Percentiles rank a stretch among this genome's conserved stretches.
Evolutionary conservation across 92 coral and sea anemone genomes (phyloP).

Genomic region (Virgularia gustaviana): DNA sequence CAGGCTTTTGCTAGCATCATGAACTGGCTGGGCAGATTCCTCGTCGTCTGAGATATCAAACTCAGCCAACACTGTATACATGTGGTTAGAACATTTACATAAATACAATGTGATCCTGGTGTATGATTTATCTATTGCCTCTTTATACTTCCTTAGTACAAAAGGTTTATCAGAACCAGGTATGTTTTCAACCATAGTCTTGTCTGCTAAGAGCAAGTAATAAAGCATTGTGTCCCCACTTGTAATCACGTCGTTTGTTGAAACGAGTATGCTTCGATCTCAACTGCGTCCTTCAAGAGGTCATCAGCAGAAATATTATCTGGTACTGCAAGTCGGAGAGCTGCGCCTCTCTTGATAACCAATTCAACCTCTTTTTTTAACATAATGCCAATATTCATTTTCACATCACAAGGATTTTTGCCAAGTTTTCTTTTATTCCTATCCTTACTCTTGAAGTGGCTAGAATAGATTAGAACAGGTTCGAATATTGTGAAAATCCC

Average conservation of each 20-base stretch:
- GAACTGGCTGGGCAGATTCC: not conserved
- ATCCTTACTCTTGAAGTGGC: conserved; percentile 23
- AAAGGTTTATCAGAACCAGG: conserved; percentile 58
- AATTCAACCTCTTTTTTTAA: conserved; percentile 50
- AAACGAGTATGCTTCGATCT: conserved; percentile 64
- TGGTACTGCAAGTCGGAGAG: conserved; percentile 60
- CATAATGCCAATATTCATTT: conserved; percentile 59
- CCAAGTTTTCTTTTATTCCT: conserved; percentile 10
- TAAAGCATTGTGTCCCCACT: conserved; percentile 48
- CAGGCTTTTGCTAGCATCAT: not conserved
- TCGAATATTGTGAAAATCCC: too few relatives aligned
- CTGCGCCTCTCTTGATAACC: conserved; percentile 44
- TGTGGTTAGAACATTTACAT: conserved; percentile 54
- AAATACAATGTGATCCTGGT: conserved; percentile 52
- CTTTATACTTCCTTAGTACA: conserved; percentile 49
- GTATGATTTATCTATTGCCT: conserved; percentile 59
- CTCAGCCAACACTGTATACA: conserved; percentile 37
- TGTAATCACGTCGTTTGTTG: conserved; percentile 57
- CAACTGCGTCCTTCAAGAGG: conserved; percentile 58
- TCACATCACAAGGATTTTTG: conserved; percentile 25
- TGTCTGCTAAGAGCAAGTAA: conserved; percentile 46
- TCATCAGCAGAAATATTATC: conserved; percentile 52
- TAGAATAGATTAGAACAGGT: too few relatives aligned
- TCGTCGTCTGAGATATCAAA: conserved; percentile 15
- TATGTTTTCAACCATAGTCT: conserved; percentile 39